A percentile compares a stretch with the other conserved stretches of the same genome.
phyloP scores from a whole-genome alignment of 2,888 invertebrate species.

The Cantharis rustica region DNA sequence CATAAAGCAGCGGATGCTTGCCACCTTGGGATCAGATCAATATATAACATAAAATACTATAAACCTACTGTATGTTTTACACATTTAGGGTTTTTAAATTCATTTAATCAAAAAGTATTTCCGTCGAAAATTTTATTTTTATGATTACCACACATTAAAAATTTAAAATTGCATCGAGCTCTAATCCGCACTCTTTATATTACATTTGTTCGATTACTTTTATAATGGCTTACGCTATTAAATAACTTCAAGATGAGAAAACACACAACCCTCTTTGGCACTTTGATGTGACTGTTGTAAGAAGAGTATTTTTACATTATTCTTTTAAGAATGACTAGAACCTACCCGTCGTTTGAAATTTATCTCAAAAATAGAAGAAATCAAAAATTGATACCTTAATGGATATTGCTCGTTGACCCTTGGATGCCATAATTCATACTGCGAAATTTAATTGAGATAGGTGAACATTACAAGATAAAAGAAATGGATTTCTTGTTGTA shows the following conservation, averaged over 20 bases:
- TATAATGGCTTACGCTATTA: too few relatives aligned
- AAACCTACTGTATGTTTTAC: constrained; percentile 36
- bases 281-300: background rate
- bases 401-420: background rate
- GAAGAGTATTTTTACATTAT: background rate
- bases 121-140: constrained; percentile 2
- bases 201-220: background rate
- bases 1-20: constrained; percentile 39
- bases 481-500: background rate
- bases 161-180: background rate
- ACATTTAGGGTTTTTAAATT: constrained; percentile 33
- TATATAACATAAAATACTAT: constrained; percentile 35
- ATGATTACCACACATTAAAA: background rate
- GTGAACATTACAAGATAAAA: background rate
- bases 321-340: background rate
- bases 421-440: background rate
- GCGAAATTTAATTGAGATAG: background rate
- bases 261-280: too few relatives aligned
- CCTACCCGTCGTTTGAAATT: background rate
- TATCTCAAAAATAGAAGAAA: background rate
- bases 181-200: background rate
- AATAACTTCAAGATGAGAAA: too few relatives aligned
- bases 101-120: constrained; percentile 28
- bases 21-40: constrained; percentile 36
- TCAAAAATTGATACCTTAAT: background rate